Evolutionary conservation across 1,140 invertebrate species (phyloP), one percentile per base, ranked within the genome.

Genomic region (Rhynchophorus ferrugineus): DNA sequence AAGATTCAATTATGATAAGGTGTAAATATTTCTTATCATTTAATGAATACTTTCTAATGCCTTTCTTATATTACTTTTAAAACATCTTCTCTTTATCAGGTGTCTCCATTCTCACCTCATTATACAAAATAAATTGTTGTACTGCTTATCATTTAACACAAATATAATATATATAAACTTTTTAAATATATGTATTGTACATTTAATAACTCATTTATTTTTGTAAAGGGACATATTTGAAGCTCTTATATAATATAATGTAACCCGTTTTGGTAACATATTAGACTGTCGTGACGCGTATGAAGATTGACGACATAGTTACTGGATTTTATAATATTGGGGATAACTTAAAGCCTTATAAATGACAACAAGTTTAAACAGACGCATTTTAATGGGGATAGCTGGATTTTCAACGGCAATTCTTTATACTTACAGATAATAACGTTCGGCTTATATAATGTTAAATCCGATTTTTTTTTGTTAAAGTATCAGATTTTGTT

Each of bases 1-100:
- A 36, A 62, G 62, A 64, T 64, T 64, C 62, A 64, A 64, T 64
- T 64, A 64, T 49, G 62, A 64, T 64, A 64, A 64, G 54, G 48
- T 38, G 34, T 29, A 56, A 54, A 61, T 62, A 62, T 61, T 61
- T 54, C 58, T 61, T 64, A 64, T 64, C 62, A 61, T 59, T 61
- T 61, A 58, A 64, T 64, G 61, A 60, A 62, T 64, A 62, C 53
- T 29, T 49, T 35, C 36, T 54, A 54, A 54, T 48, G 51, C 22
- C 47, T 18, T 47, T 47, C 33, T 48, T 43, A 46, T 43, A 42
- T 48, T 45, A 52, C 43, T 52, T 52, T 45, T 52, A 45, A 29
- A 39, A 52, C 42, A 52, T 52, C 18, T 45, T 52, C 45, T 9
- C 42, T 37, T 52, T 52, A 52, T 52, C 49, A 44, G 18, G 19